A percentile compares a stretch with the other conserved stretches of the same genome.
phyloP scores from a whole-genome alignment of 2,113 vertebrate genomes.

The Amphiprion percula region DNA sequence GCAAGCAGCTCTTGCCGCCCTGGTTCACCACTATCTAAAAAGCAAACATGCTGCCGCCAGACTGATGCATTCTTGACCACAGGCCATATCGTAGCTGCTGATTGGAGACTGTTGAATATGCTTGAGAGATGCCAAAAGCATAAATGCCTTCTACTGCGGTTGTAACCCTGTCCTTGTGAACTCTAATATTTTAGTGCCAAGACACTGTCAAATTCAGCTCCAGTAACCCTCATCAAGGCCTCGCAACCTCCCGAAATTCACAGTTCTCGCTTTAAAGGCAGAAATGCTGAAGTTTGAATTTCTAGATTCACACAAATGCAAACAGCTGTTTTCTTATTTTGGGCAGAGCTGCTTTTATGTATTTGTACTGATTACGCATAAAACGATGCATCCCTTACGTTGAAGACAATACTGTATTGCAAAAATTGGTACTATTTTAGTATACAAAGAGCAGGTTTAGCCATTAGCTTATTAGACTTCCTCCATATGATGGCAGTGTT shows the following conservation, averaged over 20 bases:
- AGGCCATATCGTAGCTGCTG: constrained; percentile 65
- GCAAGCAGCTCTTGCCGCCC: constrained; percentile 34
- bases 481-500: no score
- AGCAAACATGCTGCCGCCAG: constrained; percentile 55
- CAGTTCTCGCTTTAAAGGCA: constrained; percentile 4
- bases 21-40: constrained; percentile 61
- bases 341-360: not conserved
- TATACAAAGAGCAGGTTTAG: no score
- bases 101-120: constrained; percentile 61
- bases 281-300: not conserved
- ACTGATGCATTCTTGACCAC: constrained; percentile 75
- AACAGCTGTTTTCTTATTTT: no score
- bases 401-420: not conserved
- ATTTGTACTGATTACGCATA: no score
- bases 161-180: constrained; percentile 52
- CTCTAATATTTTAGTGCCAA: constrained; percentile 41
- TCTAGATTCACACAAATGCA: constrained; percentile 4
- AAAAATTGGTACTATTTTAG: not conserved
- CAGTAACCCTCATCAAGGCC: constrained; percentile 8
- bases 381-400: no score
- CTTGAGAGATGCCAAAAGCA: constrained; percentile 56
- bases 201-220: constrained; percentile 29
- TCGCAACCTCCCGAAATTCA: not conserved
- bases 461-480: no score
- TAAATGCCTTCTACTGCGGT: constrained; percentile 54